Percentiles rank a stretch among this genome's conserved stretches.
These are phyloP conservation scores for Pseudoatta argentina DNA, from an alignment of 1,140 invertebrate genomes.

Conservation along the genomic window DNA sequence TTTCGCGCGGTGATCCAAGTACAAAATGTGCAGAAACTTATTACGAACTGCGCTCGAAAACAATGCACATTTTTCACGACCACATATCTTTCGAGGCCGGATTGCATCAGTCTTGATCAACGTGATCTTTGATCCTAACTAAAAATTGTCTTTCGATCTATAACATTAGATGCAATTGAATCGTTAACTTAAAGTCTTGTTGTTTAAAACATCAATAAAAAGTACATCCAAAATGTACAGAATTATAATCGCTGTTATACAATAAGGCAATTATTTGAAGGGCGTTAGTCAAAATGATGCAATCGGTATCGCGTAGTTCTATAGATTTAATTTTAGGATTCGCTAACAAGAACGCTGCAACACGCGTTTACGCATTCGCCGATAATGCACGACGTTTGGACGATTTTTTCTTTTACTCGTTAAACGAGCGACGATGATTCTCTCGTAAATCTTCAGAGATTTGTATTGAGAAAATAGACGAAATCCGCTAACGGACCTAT, in stretches of 20 bases:
- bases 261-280: not conserved
- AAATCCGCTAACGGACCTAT: conserved; percentile 58
- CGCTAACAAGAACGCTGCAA: not conserved
- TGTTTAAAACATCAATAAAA: not conserved
- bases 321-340: conserved; percentile 56
- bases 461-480: conserved; percentile 30
- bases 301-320: not conserved
- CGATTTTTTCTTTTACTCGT: not conserved
- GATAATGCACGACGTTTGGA: conserved; percentile 9
- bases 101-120: not conserved
- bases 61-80: conserved; percentile 38
- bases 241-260: not conserved
- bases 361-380: conserved; percentile 25
- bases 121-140: not conserved
- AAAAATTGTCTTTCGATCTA: conserved; percentile 25
- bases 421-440: not conserved
- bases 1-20: conserved; percentile 58
- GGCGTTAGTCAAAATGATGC: conserved; percentile 9
- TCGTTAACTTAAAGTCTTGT: conserved; percentile 6
- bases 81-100: conserved; percentile 63
- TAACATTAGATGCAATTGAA: not conserved
- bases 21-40: conserved; percentile 62
- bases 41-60: conserved; percentile 41
- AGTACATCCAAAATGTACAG: not conserved
- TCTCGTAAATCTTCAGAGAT: conserved; percentile 36